Base-by-base conservation (phyloP, 2,888 invertebrate genomes). In the Myathropa florea region DNA sequence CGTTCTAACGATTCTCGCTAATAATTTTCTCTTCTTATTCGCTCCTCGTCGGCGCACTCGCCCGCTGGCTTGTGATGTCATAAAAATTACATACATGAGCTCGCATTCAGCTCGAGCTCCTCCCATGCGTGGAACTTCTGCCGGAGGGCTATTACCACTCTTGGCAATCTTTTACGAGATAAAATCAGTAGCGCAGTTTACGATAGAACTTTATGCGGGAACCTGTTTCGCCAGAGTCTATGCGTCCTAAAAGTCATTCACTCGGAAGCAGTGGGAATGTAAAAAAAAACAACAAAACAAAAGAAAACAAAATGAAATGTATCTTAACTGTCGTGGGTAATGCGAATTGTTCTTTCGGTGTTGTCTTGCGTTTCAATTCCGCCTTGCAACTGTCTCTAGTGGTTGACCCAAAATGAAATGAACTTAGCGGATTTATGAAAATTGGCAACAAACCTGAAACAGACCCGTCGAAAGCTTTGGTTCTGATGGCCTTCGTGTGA, bases 121-220 rank as follows among this genome's bases (percentile, higher is more conserved):
- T 57, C 57, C 24, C 63, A 73, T 76, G 65, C 36, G 64, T 60
- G 70, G 24, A 23, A 65, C 53, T 55, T 59, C 59, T 63, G 36
- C 24, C 57, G 59, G 26, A 63, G 63, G 77, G 59, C 67, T 78
- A 78, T 63, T 57, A 64, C 79, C 60, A 65, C 70, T 63, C 18
- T 78, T 70, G 83, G 21, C 73, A 83, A 78, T 78, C 73, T 75
- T 79, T 79, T 39, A 60, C 14, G 24, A 75, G 75, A 84, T 84
- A 65, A 75, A 70, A 75, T 79, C 79, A 70, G 77, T 53, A 30
- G 72, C 68, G 60, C 55, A 33, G 79, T 79, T 79, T 55, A 84
- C 75, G 64, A 84, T 65, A 61, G 63, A 65, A 57, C 70, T 84
- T 84, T 75, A 84, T 84, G 79, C 28, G 68, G 23, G 26, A 70